Conservation (phyloP, 2,797 vertebrate species). For the Trachurus trachurus region DNA sequence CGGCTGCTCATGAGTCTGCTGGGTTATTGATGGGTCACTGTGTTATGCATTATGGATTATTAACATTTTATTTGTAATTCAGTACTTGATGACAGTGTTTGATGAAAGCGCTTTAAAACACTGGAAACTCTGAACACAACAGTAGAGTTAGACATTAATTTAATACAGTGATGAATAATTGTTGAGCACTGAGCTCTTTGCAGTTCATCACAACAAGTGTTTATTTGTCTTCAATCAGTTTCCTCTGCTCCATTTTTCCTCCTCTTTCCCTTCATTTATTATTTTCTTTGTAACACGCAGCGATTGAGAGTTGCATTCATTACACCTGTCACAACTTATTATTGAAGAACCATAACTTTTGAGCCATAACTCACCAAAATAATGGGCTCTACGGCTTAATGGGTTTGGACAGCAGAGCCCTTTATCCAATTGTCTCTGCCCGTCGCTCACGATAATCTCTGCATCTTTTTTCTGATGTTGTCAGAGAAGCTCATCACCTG, state of each 20-base stretch:
- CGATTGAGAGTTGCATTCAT: slow-evolving; percentile 9
- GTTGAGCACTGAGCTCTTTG: slow-evolving; percentile 10
- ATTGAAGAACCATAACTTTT: slow-evolving; percentile 29
- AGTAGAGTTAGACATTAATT: slow-evolving; percentile 5
- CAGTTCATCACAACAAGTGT: slow-evolving; percentile 16
- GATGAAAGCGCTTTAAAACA: slow-evolving; percentile 1
- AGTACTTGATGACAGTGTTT: slow-evolving; percentile 2
- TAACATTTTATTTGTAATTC: slow-evolving; percentile 34
- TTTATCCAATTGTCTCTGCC: slow-evolving; percentile 34
- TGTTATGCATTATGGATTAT: neutral
- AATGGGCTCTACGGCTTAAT: slow-evolving; percentile 51
- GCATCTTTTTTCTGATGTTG: neutral
- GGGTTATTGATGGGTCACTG: slow-evolving; percentile 20
- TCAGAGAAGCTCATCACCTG: slow-evolving; percentile 13
- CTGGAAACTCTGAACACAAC: neutral
- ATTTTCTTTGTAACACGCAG: neutral
- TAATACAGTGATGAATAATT: neutral
- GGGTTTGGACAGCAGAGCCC: slow-evolving; percentile 33
- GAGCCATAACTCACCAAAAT: slow-evolving; percentile 29
- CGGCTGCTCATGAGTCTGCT: neutral
- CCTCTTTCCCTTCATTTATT: neutral
- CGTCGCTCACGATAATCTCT: slow-evolving; percentile 31
- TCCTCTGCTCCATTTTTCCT: neutral
- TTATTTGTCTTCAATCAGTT: slow-evolving; percentile 16
- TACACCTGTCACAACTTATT: slow-evolving; percentile 17